A percentile compares a stretch with the other conserved stretches of the same genome.
Conservation (phyloP, 1,140 invertebrate genomes). For the Cepaea nemoralis region DNA sequence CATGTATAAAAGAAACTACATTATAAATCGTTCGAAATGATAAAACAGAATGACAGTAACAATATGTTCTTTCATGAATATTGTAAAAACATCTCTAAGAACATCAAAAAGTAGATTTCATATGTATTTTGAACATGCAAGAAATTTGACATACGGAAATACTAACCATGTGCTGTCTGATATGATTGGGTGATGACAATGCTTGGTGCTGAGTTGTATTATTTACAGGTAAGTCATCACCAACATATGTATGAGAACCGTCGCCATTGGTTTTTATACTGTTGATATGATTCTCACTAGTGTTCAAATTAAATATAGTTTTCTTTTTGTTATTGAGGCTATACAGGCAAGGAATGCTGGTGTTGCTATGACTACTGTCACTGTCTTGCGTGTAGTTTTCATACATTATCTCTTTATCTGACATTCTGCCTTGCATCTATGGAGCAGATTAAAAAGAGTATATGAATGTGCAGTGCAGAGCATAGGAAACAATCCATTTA, state of each 20-base stretch:
- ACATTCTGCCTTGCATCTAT: slow-evolving; percentile 29
- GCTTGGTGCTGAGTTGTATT: not conserved
- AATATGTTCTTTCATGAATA: too few species aligned
- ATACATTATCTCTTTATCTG: slow-evolving; percentile 30
- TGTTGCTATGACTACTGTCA: slow-evolving; percentile 25
- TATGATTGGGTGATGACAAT: not conserved
- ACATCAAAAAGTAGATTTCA: too few species aligned
- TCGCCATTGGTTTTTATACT: not conserved
- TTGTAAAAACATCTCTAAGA: too few species aligned
- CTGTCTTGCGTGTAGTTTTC: slow-evolving; percentile 34
- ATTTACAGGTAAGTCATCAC: not conserved
- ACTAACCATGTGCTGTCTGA: slow-evolving; percentile 13
- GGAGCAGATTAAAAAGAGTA: not conserved
- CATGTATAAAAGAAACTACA: too few species aligned
- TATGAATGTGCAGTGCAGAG: too few species aligned
- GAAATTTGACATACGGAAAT: not conserved
- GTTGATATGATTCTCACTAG: not conserved
- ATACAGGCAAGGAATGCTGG: not conserved
- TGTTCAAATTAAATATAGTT: not conserved
- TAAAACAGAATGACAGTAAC: too few species aligned
- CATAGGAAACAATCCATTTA: too few species aligned
- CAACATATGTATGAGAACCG: not conserved
- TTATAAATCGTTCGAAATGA: too few species aligned
- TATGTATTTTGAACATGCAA: too few species aligned
- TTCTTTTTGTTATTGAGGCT: slow-evolving; percentile 30